Evolutionary conservation across 2,797 vertebrate species (phyloP), one percentile per base, ranked within the genome.

Genomic region (Phaenicophaeus curvirostris): DNA sequence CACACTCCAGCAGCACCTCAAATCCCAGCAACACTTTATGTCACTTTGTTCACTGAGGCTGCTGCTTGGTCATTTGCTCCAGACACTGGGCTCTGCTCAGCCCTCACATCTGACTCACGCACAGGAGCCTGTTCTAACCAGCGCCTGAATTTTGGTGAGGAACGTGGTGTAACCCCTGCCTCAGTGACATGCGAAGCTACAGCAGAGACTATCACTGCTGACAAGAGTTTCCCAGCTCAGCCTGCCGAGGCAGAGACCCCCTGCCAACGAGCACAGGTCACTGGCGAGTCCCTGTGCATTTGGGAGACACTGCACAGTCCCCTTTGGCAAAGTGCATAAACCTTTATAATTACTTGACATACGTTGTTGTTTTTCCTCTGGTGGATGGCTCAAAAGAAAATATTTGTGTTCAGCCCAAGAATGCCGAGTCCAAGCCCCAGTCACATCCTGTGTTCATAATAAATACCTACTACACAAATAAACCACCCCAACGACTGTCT

Each of bases 1-100:
- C 46, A 8, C 46, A 61, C 54, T 19, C 28, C 68, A 72, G 42
- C 33, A 42, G 62, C 9, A 66, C 31, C 61, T 35, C 68, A 62
- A 19, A 66, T 20, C 63, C 62, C 46, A 66, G 68, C 33, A 54
- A 75, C 21, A 6, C 15, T 46, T 55, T 13, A 25, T 24, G 28
- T 2, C 18, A 11, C 33, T 44, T 18, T 3, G 4, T 19, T 30
- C 61, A 41, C 6, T 0, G 0, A 28, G 41, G 44, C 61, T 51
- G 21, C 15, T 54, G 58, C 54, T 82, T 42, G 39, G 30, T 23
- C 54, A 8, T 7, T 18, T 23, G 8, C 69, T 61, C 25, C 57
- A 83, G 30, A 4, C 0, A 8, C 10, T 0, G 0, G 17, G 33
- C 0, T 0, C 48, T 62, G 55, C 75, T 85, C 55, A 10, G 24